These are phyloP conservation scores for Apogon hyalosoma DNA, from an alignment of 2,797 vertebrate species.

Conservation along the genomic window DNA sequence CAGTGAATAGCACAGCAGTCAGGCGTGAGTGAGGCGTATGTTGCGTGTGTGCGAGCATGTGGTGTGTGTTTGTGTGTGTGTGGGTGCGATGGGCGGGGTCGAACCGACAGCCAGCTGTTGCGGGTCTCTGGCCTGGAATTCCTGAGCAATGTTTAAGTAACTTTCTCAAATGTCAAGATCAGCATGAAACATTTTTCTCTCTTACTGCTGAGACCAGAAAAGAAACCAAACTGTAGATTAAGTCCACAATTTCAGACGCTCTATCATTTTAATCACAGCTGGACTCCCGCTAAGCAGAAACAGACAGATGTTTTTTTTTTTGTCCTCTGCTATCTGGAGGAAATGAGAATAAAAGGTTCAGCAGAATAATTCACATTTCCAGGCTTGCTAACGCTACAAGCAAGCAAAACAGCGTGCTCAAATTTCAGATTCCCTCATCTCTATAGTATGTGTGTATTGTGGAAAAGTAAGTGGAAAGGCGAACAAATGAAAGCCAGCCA, in stretches of 20 bases:
- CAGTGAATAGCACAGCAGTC: constrained; percentile 65
- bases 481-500: constrained; percentile 51
- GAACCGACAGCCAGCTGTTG: constrained; percentile 69
- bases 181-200: neutral
- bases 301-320: neutral
- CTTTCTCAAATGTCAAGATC: constrained; percentile 19
- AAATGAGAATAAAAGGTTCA: constrained; percentile 16
- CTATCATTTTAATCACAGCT: neutral
- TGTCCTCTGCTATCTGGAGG: neutral
- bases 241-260: neutral
- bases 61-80: constrained; percentile 41
- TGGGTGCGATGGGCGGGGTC: constrained; percentile 50
- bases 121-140: constrained; percentile 60
- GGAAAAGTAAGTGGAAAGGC: constrained; percentile 41
- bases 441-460: constrained; percentile 28
- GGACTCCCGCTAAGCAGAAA: neutral
- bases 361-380: constrained; percentile 3
- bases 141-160: constrained; percentile 46
- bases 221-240: neutral
- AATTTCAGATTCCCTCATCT: constrained; percentile 43
- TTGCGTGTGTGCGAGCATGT: constrained; percentile 41
- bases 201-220: neutral
- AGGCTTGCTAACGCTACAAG: constrained; percentile 1
- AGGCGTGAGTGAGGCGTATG: constrained; percentile 61
- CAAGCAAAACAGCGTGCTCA: constrained; percentile 34